Evolutionary conservation across 2,113 vertebrate genomes (phyloP).

Genomic region (Pachypanchax playfairii): DNA sequence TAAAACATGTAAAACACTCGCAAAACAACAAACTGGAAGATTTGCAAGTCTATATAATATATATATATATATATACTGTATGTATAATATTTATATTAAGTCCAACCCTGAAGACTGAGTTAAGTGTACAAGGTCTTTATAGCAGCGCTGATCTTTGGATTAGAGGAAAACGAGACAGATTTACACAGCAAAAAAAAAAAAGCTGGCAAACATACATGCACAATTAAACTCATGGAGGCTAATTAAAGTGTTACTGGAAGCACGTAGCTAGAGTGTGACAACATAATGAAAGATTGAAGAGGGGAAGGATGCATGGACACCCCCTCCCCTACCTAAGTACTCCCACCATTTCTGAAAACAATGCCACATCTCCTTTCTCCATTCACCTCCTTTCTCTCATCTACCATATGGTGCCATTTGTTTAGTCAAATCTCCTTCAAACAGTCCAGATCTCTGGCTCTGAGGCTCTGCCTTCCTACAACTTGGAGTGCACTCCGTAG

Average conservation of each 20-base stretch:
- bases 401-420: conserved; percentile 87
- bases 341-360: conserved; percentile 73
- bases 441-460: conserved; percentile 65
- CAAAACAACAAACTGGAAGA: too few species aligned
- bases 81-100: too few species aligned
- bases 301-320: conserved; percentile 62
- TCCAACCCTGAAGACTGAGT: too few species aligned
- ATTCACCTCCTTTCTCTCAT: conserved; percentile 70
- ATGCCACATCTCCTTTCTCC: conserved; percentile 69
- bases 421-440: conserved; percentile 81
- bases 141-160: conserved; percentile 34
- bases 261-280: conserved; percentile 78
- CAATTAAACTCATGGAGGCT: conserved; percentile 77
- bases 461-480: conserved; percentile 42
- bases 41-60: conserved; percentile 10
- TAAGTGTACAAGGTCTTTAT: conserved; percentile 13
- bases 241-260: conserved; percentile 80
- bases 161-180: conserved; percentile 64
- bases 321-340: conserved; percentile 10
- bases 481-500: conserved; percentile 54
- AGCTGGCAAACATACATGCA: conserved; percentile 64
- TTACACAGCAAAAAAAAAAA: conserved; percentile 69
- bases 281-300: conserved; percentile 83
- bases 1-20: too few species aligned
- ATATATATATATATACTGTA: too few species aligned